Evolutionary conservation across 92 coral and sea anemone genomes (phyloP).

Genomic region (Pocillopora meandrina): DNA sequence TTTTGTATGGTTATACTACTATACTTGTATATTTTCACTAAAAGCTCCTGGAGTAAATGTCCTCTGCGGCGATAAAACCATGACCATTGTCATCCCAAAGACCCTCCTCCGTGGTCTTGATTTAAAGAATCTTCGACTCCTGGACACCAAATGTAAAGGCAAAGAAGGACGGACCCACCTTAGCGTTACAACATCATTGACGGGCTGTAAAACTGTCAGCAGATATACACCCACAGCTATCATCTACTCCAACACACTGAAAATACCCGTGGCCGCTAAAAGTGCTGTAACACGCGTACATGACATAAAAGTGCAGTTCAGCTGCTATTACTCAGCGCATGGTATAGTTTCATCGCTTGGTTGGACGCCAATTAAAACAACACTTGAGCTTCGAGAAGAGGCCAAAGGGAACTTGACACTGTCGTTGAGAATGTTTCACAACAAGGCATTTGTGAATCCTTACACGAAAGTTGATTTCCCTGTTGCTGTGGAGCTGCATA

Average conservation of each 20-base stretch:
- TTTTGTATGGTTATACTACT: no score
- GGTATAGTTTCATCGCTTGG: slow-evolving; percentile 27
- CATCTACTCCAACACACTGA: slow-evolving; percentile 69
- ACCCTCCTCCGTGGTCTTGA: slow-evolving; percentile 65
- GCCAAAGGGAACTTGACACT: slow-evolving; percentile 38
- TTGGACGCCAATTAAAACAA: slow-evolving; percentile 32
- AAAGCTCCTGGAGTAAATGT: slow-evolving; percentile 65
- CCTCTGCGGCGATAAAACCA: slow-evolving; percentile 58
- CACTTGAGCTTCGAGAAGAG: slow-evolving; percentile 14
- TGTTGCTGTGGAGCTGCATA: slow-evolving; percentile 31
- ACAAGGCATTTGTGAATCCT: slow-evolving; percentile 27
- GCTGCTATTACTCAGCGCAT: slow-evolving; percentile 31
- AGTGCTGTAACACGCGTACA: slow-evolving; percentile 72
- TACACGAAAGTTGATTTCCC: slow-evolving; percentile 41
- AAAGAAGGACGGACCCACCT: slow-evolving; percentile 64
- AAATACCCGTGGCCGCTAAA: slow-evolving; percentile 44
- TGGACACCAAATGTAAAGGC: slow-evolving; percentile 68
- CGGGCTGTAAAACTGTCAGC: slow-evolving; percentile 72
- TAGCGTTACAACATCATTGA: slow-evolving; percentile 57
- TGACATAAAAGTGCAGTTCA: slow-evolving; percentile 34
- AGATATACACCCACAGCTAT: slow-evolving; percentile 55
- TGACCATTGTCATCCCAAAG: slow-evolving; percentile 72
- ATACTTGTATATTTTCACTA: background rate
- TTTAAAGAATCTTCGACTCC: slow-evolving; percentile 70
- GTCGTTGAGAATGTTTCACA: slow-evolving; percentile 36